These are phyloP conservation scores for Itoplectis maculator DNA, from an alignment of 2,888 invertebrate genomes.

Conservation along the genomic window DNA sequence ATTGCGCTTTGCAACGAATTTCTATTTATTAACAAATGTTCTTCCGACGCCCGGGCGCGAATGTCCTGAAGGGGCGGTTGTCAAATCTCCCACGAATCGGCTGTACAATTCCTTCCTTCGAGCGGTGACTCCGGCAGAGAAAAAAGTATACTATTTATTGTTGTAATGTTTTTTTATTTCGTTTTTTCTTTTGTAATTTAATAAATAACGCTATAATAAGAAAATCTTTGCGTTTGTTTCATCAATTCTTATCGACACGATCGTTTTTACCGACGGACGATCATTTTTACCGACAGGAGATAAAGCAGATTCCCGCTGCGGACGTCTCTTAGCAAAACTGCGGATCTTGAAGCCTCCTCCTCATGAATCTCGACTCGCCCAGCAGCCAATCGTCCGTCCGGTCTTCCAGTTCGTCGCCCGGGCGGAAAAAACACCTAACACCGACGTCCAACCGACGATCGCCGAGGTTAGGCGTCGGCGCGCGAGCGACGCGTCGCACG, in stretches of 20 bases:
- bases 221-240: not conserved
- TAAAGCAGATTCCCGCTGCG: too few species aligned
- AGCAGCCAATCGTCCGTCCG: too few species aligned
- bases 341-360: too few species aligned
- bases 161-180: constrained; percentile 51
- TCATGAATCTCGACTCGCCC: too few species aligned
- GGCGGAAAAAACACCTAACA: too few species aligned
- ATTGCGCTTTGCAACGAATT: constrained; percentile 58
- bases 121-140: constrained; percentile 40
- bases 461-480: too few species aligned
- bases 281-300: too few species aligned
- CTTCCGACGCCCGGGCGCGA: constrained; percentile 51
- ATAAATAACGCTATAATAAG: constrained; percentile 34
- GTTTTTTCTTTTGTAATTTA: constrained; percentile 33
- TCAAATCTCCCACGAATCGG: constrained; percentile 38
- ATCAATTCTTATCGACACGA: not conserved
- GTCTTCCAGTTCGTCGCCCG: too few species aligned
- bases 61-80: constrained; percentile 25
- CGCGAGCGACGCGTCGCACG: too few species aligned
- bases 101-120: constrained; percentile 49
- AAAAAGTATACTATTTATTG: constrained; percentile 63
- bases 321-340: too few species aligned
- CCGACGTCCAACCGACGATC: too few species aligned
- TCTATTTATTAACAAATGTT: constrained; percentile 76
- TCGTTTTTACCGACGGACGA: too few species aligned